Evolutionary conservation across 1,140 invertebrate genomes (phyloP).

Genomic region (Tachypleus tridentatus): DNA sequence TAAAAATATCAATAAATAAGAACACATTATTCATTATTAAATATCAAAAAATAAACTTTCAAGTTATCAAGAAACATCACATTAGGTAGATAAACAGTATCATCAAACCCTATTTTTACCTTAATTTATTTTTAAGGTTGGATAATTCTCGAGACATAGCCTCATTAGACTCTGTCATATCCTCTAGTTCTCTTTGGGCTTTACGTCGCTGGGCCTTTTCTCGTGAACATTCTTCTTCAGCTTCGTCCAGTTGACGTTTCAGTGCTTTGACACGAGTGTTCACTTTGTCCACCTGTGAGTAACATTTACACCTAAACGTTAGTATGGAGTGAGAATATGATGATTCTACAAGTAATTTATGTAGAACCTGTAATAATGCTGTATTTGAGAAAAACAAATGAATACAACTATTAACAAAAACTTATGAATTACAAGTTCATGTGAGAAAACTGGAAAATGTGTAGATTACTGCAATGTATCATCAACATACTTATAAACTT

Average conservation of each 20-base stretch:
- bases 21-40: neutral
- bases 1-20: neutral
- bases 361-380: too few species aligned
- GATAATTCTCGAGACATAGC: constrained; percentile 65
- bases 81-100: too few species aligned
- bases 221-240: constrained; percentile 86
- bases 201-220: constrained; percentile 89
- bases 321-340: neutral
- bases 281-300: constrained; percentile 43
- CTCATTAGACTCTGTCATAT: constrained; percentile 77
- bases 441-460: too few species aligned
- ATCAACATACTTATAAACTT: too few species aligned
- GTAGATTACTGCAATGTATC: too few species aligned
- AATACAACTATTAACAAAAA: too few species aligned
- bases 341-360: too few species aligned
- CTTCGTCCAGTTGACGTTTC: constrained; percentile 88
- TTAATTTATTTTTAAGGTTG: constrained; percentile 75
- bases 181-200: constrained; percentile 85
- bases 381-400: too few species aligned
- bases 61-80: too few species aligned
- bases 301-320: neutral
- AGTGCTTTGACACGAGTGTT: constrained; percentile 77
- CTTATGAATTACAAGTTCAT: too few species aligned
- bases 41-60: neutral
- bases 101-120: constrained; percentile 39